These are phyloP conservation scores for Neotoxoptera formosana DNA, from an alignment of 1,140 invertebrate species.

Conservation along the genomic window DNA sequence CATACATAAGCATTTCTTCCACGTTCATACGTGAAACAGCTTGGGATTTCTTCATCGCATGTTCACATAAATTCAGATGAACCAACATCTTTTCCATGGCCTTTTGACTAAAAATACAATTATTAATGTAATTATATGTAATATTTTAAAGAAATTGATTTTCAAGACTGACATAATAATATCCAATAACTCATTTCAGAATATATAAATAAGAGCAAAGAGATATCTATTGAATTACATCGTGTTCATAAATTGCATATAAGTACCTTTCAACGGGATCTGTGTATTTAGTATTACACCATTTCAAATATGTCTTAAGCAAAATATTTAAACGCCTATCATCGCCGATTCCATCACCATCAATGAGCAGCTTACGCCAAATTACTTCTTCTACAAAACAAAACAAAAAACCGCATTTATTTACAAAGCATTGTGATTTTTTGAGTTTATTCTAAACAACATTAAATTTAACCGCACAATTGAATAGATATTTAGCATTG, in stretches of 20 bases:
- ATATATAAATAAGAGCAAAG: too few relatives aligned
- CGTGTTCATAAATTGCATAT: not conserved
- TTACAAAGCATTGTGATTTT: not conserved
- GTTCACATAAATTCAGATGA: constrained; percentile 72
- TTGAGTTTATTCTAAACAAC: not conserved
- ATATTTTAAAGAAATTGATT: not conserved
- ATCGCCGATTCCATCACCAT: constrained; percentile 95
- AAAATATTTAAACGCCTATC: constrained; percentile 87
- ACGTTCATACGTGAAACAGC: constrained; percentile 82
- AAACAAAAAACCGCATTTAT: not conserved
- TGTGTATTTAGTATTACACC: constrained; percentile 78
- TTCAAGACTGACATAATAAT: not conserved
- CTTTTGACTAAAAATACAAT: constrained; percentile 41
- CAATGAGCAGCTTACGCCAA: constrained; percentile 85
- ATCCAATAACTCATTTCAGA: not conserved
- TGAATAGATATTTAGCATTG: not conserved
- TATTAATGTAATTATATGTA: not conserved
- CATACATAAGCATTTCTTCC: constrained; percentile 85
- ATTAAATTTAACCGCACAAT: not conserved
- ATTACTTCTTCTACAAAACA: constrained; percentile 88
- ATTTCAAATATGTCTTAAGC: constrained; percentile 88
- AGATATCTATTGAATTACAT: not conserved
- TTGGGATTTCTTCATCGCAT: constrained; percentile 84
- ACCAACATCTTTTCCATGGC: constrained; percentile 34
- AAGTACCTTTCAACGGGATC: constrained; percentile 72